Base-by-base conservation (phyloP, 2,888 invertebrate genomes). In the Pseudolycoriella hygida region DNA sequence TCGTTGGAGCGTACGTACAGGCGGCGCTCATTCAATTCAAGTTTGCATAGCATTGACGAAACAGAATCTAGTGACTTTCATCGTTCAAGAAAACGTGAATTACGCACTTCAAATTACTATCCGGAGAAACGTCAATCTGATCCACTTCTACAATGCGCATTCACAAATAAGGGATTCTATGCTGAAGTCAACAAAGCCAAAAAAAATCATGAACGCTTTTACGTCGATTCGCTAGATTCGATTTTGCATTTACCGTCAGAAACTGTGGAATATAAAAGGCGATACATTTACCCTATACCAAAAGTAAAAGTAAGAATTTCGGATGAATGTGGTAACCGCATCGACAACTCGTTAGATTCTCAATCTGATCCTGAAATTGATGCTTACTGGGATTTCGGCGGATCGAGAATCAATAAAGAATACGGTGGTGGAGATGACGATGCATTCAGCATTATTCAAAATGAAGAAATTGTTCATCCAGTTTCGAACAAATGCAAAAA, bases 281-380 rank as follows among this genome's bases (percentile, higher is more conserved):
- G n/a, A n/a, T n/a, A n/a, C n/a, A n/a, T n/a, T n/a, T 41, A 41
- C 25, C 48, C 45, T 40, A 48, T 48, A 39, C 49, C 51, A 18
- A 51, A 50, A 17, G 47, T 52, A 43, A 48, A 50, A 17, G 14
- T 55, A 11, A 45, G 52, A 5, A 49, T 55, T 18, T 47, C 48
- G 34, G 52, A 56, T 44, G 55, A 56, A 42, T 42, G 50, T 18
- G 53, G 54, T 1, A 47, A 50, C 17, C 49, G 52, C 10, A 50
- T 54, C 2, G 47, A 45, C 6, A 49, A 50, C 20, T 52, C 53
- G 17, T 53, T 52, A 40, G 54, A 55, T 45, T 50, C 53, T 31
- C 17, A 18, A 40, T 44, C 44, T 15, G 31, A 31, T 18, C 25
- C 25, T 4, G 8, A 6, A 6, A 8, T 39, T 8, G 40, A 44